A percentile compares a stretch with the other conserved stretches of the same genome.
phyloP scores from a whole-genome alignment of 2,113 vertebrate genomes.

The Nannospalax galili region DNA sequence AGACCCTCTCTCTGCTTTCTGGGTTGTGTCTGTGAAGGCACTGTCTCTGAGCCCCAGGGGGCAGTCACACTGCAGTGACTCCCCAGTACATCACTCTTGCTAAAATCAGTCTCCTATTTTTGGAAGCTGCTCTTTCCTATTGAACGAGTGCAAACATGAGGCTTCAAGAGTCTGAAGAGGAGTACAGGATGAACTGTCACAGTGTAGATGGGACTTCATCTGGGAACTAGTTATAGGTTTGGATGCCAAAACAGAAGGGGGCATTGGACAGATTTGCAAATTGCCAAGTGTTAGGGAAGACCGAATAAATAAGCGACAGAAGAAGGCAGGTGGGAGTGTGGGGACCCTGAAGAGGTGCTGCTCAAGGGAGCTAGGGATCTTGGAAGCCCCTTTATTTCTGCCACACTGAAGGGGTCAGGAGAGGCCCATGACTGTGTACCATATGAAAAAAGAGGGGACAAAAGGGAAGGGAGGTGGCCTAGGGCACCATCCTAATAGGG shows the following conservation, averaged over 20 bases:
- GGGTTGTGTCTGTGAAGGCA: accelerated
- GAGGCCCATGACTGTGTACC: not conserved
- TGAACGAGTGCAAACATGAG: not conserved
- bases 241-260: conserved; percentile 48
- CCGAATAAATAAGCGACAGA: not conserved
- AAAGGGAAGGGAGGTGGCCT: not conserved
- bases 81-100: not conserved
- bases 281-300: conserved; percentile 19
- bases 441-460: not conserved
- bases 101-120: not conserved
- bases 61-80: accelerated
- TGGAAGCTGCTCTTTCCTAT: not conserved
- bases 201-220: not conserved
- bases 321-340: not conserved
- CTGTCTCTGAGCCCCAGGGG: not conserved
- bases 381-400: not conserved
- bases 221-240: conserved; percentile 43
- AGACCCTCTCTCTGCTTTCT: accelerated
- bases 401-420: accelerated
- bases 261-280: not conserved
- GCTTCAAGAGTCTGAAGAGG: conserved; percentile 1
- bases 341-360: not conserved
- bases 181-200: not conserved
- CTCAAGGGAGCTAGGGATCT: not conserved
- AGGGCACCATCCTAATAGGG: not conserved